Base-by-base conservation (phyloP, 2,113 vertebrate genomes). In the Cyanistes caeruleus region DNA sequence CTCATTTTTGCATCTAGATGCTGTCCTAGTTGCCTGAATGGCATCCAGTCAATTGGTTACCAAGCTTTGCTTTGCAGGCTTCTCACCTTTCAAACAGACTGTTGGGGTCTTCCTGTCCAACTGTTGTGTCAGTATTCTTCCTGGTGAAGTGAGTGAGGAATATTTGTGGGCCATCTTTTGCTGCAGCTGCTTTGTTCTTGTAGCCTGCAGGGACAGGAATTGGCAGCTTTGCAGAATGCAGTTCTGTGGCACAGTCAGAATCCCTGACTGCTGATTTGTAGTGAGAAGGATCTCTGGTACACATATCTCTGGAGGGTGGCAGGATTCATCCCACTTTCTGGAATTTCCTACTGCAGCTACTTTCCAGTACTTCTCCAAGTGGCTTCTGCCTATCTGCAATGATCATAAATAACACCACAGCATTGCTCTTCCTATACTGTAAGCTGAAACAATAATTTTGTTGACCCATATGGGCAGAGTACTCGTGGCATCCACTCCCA, bases 71-170 rank as follows among this genome's bases (percentile, higher is more conserved):
- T 82, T 82, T 85, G 51, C 25, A 62, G 43, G 14, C n/a, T 49
- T 6, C 2, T 75, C 0, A 4, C 14, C 53, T 21, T 56, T 46
- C 24, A 28, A 31, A 7, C 1, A 33, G 10, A 46, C 15, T 70
- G 52, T 20, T 48, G 10, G 7, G 5, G 5, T 73, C 56, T 9
- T 79, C 0, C 0, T 41, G 39, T 67, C n/a, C 25, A 24, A 0
- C 22, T 1, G 2, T 51, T 58, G 4, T 55, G 46, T 65, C 20
- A 37, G 28, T 53, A 31, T 35, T 43, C 18, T 68, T 53, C 2
- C 41, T 7, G 5, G 4, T 37, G 15, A 56, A 79, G 11, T 24
- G 28, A 64, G 15, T 6, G 4, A 70, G 37, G 12, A n/a, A 16
- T 11, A 8, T 22, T 27, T 73, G 53, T 64, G 30, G 13, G 35